Evolutionary conservation across 2,888 invertebrate species (phyloP).

Genomic region (Copidosoma aretas): DNA sequence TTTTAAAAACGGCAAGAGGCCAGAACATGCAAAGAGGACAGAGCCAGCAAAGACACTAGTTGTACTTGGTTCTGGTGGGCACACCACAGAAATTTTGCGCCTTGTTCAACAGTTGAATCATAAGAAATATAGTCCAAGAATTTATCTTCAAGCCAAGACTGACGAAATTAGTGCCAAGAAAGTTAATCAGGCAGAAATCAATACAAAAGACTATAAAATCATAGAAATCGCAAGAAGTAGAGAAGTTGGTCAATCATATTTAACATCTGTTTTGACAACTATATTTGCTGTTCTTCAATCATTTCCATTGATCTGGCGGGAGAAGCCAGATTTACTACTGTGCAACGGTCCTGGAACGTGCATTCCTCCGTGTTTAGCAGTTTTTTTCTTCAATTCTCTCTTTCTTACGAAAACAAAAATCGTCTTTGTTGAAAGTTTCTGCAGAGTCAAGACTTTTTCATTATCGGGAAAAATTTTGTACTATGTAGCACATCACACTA

Average conservation of each 20-base stretch:
- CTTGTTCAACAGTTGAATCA: slow-evolving; percentile 71
- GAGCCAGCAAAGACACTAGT: slow-evolving; percentile 64
- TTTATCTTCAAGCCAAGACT: slow-evolving; percentile 79
- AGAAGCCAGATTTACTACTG: slow-evolving; percentile 81
- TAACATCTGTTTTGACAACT: slow-evolving; percentile 81
- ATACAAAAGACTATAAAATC: slow-evolving; percentile 63
- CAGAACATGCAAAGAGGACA: slow-evolving; percentile 17
- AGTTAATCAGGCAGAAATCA: slow-evolving; percentile 66
- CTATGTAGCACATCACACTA: slow-evolving; percentile 81
- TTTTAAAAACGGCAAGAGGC: slow-evolving; percentile 38
- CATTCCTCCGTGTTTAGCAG: slow-evolving; percentile 85
- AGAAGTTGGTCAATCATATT: slow-evolving; percentile 85
- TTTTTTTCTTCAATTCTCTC: slow-evolving; percentile 75
- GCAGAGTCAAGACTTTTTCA: slow-evolving; percentile 88
- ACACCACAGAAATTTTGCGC: slow-evolving; percentile 92
- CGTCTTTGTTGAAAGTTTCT: slow-evolving; percentile 94
- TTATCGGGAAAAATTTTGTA: slow-evolving; percentile 87
- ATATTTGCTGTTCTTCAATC: slow-evolving; percentile 73
- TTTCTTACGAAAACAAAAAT: slow-evolving; percentile 75
- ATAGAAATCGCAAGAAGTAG: slow-evolving; percentile 81
- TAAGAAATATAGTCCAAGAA: slow-evolving; percentile 74
- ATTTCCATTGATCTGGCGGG: slow-evolving; percentile 72
- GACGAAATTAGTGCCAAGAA: slow-evolving; percentile 79
- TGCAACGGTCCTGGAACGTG: slow-evolving; percentile 98
- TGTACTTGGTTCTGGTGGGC: slow-evolving; percentile 85